Percentiles rank a stretch among this genome's conserved stretches.
Conservation (phyloP, 2,888 invertebrate species). For the Synergus japonicus region DNA sequence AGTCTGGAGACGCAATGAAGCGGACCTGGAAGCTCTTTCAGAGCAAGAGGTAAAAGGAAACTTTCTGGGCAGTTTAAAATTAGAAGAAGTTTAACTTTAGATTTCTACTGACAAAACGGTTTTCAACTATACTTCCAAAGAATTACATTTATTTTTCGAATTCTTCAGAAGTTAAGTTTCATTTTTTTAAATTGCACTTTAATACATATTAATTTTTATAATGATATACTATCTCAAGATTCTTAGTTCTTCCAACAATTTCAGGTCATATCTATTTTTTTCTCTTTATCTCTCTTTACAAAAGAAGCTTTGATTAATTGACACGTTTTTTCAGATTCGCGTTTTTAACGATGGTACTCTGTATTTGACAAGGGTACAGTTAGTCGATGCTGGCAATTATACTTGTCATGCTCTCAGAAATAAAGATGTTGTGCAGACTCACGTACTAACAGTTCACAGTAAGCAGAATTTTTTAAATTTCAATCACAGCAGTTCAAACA, state of each 20-base stretch:
- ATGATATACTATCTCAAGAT: background rate
- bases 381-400: slow-evolving; percentile 88
- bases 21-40: slow-evolving; percentile 81
- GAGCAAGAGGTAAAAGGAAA: slow-evolving; percentile 79
- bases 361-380: slow-evolving; percentile 85
- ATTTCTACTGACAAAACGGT: background rate
- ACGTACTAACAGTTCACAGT: slow-evolving; percentile 87
- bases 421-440: slow-evolving; percentile 86
- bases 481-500: background rate
- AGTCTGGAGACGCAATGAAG: slow-evolving; percentile 85
- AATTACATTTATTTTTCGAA: slow-evolving; percentile 10
- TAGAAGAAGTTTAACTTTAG: slow-evolving; percentile 13
- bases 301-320: background rate
- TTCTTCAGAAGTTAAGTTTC: background rate
- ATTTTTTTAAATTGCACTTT: background rate
- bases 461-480: slow-evolving; percentile 69
- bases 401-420: slow-evolving; percentile 87
- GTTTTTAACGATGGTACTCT: slow-evolving; percentile 87
- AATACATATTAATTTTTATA: background rate
- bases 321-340: slow-evolving; percentile 76
- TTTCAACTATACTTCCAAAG: background rate
- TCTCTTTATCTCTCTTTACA: background rate
- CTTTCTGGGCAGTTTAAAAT: slow-evolving; percentile 16
- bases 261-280: background rate
- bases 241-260: background rate